Percentiles rank a stretch among this genome's conserved stretches.
phyloP scores from a whole-genome alignment of 1,140 invertebrate species.

The Sinonovacula constricta region DNA sequence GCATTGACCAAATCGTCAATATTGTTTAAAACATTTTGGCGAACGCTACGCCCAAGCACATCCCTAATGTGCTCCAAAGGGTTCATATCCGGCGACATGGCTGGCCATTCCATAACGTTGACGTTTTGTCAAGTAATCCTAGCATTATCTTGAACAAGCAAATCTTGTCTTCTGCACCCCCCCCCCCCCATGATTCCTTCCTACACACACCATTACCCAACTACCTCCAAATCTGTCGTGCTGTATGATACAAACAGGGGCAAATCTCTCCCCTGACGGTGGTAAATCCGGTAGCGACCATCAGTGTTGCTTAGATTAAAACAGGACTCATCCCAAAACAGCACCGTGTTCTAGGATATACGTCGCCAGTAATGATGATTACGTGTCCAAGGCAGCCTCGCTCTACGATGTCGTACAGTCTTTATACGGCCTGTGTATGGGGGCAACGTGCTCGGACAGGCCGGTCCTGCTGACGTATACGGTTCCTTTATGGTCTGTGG shows the following conservation, averaged over 20 bases:
- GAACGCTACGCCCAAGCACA: background rate
- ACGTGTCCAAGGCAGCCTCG: background rate
- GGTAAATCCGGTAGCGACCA: slow-evolving; percentile 19
- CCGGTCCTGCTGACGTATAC: background rate
- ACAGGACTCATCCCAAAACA: slow-evolving; percentile 15
- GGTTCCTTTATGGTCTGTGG: slow-evolving; percentile 1
- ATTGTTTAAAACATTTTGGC: background rate
- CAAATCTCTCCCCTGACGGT: slow-evolving; percentile 8
- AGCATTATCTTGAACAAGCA: background rate
- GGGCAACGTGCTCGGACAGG: background rate
- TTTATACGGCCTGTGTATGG: too few species aligned
- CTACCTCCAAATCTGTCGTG: slow-evolving; percentile 12
- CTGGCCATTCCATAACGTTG: slow-evolving; percentile 2
- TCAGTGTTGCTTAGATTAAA: too few species aligned
- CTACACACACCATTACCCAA: slow-evolving; percentile 6
- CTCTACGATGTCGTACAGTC: slow-evolving; percentile 3
- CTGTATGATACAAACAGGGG: slow-evolving; percentile 2
- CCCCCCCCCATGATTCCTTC: background rate
- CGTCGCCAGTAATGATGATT: background rate
- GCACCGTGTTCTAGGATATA: background rate
- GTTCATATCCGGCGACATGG: slow-evolving; percentile 6
- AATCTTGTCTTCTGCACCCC: too few species aligned
- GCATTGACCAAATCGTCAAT: too few species aligned
- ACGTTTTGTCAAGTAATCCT: background rate
- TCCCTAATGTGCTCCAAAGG: background rate